Conservation (phyloP, 2,113 vertebrate genomes). For the Brevimyrus niger region DNA sequence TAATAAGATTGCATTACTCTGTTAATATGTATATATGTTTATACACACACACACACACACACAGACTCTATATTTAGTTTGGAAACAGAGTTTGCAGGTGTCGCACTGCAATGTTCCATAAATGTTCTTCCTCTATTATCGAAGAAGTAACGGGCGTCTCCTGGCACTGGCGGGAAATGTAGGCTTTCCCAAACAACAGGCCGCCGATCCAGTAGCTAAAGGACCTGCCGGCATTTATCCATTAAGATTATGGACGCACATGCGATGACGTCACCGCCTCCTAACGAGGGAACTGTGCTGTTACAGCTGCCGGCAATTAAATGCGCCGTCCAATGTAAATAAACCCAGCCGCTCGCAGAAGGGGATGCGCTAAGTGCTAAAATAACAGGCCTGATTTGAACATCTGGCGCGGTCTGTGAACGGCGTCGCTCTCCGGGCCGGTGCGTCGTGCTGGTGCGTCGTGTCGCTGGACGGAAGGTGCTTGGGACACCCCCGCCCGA, state of each 20-base stretch:
- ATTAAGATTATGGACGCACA: slow-evolving; percentile 46
- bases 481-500: neutral
- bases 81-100: neutral
- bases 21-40: neutral
- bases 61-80: neutral
- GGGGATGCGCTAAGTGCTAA: slow-evolving; percentile 49
- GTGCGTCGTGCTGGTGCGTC: neutral
- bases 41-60: neutral
- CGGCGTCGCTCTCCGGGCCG: neutral
- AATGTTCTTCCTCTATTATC: neutral
- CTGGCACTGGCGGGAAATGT: slow-evolving; percentile 30
- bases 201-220: slow-evolving; percentile 52
- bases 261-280: slow-evolving; percentile 46
- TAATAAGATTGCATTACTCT: neutral
- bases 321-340: slow-evolving; percentile 54
- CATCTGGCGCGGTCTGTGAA: slow-evolving; percentile 45
- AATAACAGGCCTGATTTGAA: slow-evolving; percentile 60
- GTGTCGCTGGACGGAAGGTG: neutral
- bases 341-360: slow-evolving; percentile 49
- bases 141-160: neutral
- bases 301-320: slow-evolving; percentile 66
- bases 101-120: neutral
- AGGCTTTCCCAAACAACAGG: slow-evolving; percentile 47
- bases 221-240: slow-evolving; percentile 40
- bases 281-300: slow-evolving; percentile 51